Base-by-base conservation (phyloP, 2,888 invertebrate species). In the Gymnocheta viridis region DNA sequence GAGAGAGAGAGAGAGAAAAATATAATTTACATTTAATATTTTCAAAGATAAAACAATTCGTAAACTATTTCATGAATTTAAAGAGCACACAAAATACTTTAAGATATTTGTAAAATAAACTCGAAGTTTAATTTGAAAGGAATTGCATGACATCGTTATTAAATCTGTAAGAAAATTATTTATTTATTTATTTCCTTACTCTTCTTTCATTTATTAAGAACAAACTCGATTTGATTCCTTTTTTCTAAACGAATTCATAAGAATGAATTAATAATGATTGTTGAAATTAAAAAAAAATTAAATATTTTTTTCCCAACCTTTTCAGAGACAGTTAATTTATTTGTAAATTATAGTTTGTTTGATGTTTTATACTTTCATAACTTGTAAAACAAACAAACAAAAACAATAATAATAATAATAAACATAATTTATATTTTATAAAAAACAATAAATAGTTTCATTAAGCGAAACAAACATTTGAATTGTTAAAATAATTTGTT, bases 401-500 rank as follows among this genome's bases (percentile, higher is more conserved):
- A n/a, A n/a, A n/a, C n/a, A n/a, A n/a, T n/a, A n/a, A n/a, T n/a
- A n/a, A 35, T 14, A 58, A 35, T 35, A 35, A n/a, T 24, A 67
- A 24, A 24, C 38, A 4, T 14, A 38, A 51, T 35, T 66, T 19
- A 29, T 6, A 32, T 3, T 4, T 19, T 14, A 10, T 4, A 47
- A 14, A 66, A 47, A 29, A 9, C 17, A 4, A 35, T n/a, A 51
- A 24, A 17, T 54, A 1, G n/a, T 12, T 22, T 29, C 29, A 29
- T 58, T 44, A 32, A n/a, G 3, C 29, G 24, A 35, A 54, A 60
- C 41, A 35, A 27, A 64, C 41, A 64, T 74, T 51, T 64, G n/a
- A 64, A 64, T 74, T 54, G 29, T 14, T 10, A 27, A 64, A 27
- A 41, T 64, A 74, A 54, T 64, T n/a, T 54, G 29, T 44, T 22